These are phyloP conservation scores for Ligdia adustata DNA, from an alignment of 2,888 invertebrate species.

Conservation along the genomic window DNA sequence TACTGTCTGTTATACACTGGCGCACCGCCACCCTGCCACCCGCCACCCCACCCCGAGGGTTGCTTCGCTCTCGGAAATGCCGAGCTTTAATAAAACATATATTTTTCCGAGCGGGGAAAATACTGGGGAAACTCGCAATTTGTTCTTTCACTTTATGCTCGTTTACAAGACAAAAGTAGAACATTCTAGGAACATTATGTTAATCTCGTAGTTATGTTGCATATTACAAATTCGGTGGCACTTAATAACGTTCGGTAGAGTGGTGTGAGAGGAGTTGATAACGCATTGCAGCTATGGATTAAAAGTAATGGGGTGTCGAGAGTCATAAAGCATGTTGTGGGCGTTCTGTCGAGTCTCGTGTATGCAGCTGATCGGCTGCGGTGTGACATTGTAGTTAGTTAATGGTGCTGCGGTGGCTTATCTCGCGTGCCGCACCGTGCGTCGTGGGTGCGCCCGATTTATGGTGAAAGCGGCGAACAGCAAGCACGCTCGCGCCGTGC, in stretches of 20 bases:
- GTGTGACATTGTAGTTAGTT: slow-evolving; percentile 66
- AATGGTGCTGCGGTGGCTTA: slow-evolving; percentile 74
- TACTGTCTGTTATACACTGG: slow-evolving; percentile 84
- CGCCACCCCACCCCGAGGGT: slow-evolving; percentile 69
- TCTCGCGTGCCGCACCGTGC: slow-evolving; percentile 65
- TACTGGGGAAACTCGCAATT: slow-evolving; percentile 84
- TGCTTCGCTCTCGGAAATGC: slow-evolving; percentile 82
- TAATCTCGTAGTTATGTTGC: slow-evolving; percentile 78
- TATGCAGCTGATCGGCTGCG: slow-evolving; percentile 55
- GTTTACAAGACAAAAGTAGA: slow-evolving; percentile 85
- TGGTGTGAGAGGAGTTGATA: slow-evolving; percentile 19
- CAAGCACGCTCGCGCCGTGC: slow-evolving; percentile 19
- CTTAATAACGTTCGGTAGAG: slow-evolving; percentile 41
- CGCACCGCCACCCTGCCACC: slow-evolving; percentile 63
- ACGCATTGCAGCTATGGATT: slow-evolving; percentile 31
- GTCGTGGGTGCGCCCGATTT: slow-evolving; percentile 68
- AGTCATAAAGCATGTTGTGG: slow-evolving; percentile 56
- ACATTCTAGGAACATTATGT: slow-evolving; percentile 83
- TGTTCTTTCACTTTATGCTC: slow-evolving; percentile 85
- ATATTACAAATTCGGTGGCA: slow-evolving; percentile 55
- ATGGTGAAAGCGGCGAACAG: slow-evolving; percentile 63
- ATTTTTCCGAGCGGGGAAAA: slow-evolving; percentile 84
- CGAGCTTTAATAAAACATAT: slow-evolving; percentile 85
- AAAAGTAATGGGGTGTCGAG: slow-evolving; percentile 48
- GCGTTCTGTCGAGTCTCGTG: slow-evolving; percentile 41